Evolutionary conservation across 2,113 vertebrate genomes (phyloP), one percentile per base, ranked within the genome.

Genomic region (Spea multiplicata): DNA sequence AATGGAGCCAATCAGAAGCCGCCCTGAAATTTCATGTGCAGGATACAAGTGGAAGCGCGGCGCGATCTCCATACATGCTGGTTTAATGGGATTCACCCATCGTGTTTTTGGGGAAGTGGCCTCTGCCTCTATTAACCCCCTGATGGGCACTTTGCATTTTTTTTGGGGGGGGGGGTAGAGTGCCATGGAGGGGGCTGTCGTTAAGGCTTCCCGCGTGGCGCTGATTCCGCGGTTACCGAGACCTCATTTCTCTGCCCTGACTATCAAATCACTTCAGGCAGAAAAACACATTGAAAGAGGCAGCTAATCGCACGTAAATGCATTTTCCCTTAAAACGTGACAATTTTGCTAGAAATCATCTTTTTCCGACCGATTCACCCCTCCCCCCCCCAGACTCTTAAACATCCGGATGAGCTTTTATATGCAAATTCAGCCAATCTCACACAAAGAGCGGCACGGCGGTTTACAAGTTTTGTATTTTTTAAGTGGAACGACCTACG

Each of bases 391-490:
- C 30, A 1, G 30, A 73, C 81, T 85, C 65, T 75, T 82, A 82
- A 86, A 85, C 81, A 61, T 70, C 74, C 4, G 82, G 45, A 75
- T 77, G 81, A 55, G 66, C 88, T 86, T 84, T 81, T 82, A 87
- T 83, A 82, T 83, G 66, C 49, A 87, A 84, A 88, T 74, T 0
- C 49, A 82, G 62, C 57, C 65, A 71, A 53, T 71, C 16, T 44
- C 48, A 68, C 76, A 74, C 82, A 74, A 84, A 83, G 69, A 82
- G 4, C 10, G 55, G 61, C 9, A 84, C 1, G 13, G 17, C 17
- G 8, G 8, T 59, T 59, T 59, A 13, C 55, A 13, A 13, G 55
- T 59, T 53, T 55, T 71, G 48, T 71, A 71, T 71, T 52, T 64
- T 55, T 71, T 12, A 71, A 52, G 50, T 44, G 69, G 17, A 30